Evolutionary conservation across 2,113 vertebrate species (phyloP).

Genomic region (Pholis gunnellus): DNA sequence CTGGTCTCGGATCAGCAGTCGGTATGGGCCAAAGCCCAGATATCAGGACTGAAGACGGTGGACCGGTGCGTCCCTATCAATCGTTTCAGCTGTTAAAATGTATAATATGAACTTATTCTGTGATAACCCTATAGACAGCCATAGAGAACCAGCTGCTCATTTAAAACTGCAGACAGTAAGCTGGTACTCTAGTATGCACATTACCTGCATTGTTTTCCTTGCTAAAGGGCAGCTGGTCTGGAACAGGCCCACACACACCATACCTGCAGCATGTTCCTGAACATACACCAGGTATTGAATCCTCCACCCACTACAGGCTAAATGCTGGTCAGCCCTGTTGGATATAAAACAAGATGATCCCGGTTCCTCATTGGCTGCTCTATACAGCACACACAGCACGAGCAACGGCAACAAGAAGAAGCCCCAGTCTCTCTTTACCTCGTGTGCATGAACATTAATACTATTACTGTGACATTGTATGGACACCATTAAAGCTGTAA

Average conservation of each 20-base stretch:
- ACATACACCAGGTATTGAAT: background rate
- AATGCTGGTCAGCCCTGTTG: background rate
- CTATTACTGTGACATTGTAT: background rate
- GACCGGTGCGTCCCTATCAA: too few species aligned
- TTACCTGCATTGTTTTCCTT: background rate
- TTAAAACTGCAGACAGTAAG: too few species aligned
- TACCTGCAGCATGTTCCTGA: background rate
- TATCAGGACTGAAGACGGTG: too few species aligned
- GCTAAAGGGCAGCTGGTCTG: background rate
- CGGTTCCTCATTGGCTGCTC: background rate
- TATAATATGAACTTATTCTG: too few species aligned
- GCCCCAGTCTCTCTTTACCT: background rate
- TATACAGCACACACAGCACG: background rate
- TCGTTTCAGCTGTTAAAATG: too few species aligned
- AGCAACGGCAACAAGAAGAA: background rate
- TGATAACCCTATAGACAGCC: too few species aligned
- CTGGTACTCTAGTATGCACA: background rate
- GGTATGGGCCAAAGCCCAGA: too few species aligned
- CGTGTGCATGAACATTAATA: background rate
- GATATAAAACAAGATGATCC: background rate
- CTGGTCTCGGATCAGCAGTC: too few species aligned
- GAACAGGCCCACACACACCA: constrained; percentile 1
- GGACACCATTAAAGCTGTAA: background rate
- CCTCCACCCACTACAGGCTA: background rate
- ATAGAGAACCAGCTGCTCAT: too few species aligned